Evolutionary conservation across 2,888 invertebrate species (phyloP).

Genomic region (Apotomis turbidana): DNA sequence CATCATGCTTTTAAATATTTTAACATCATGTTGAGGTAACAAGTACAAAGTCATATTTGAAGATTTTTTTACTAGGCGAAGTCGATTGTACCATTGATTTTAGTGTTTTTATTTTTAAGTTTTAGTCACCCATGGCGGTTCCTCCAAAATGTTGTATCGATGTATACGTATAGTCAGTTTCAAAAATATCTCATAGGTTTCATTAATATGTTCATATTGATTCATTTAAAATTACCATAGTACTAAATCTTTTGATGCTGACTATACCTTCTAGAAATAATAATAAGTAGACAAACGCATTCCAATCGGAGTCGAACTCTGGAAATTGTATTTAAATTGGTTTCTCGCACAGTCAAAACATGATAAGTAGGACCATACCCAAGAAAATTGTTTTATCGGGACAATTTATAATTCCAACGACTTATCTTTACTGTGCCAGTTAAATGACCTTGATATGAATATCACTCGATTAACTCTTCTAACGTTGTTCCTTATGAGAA

Average conservation of each 20-base stretch:
- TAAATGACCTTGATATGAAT: too few relatives aligned
- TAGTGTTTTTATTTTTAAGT: conserved; percentile 6
- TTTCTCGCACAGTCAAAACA: not conserved
- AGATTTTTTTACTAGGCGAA: conserved; percentile 9
- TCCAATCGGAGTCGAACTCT: not conserved
- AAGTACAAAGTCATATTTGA: not conserved
- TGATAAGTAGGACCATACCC: not conserved
- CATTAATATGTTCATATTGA: not conserved
- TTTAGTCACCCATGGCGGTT: conserved; percentile 10
- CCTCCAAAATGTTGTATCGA: conserved; percentile 14
- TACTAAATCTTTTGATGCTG: not conserved
- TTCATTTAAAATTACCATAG: not conserved
- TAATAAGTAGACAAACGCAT: not conserved
- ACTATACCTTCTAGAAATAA: not conserved
- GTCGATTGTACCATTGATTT: conserved; percentile 17
- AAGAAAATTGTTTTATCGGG: not conserved
- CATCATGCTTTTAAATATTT: conserved; percentile 11
- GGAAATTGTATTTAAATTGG: not conserved
- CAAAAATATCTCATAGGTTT: not conserved
- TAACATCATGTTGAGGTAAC: not conserved
- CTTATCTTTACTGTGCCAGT: too few relatives aligned
- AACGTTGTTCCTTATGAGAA: not conserved
- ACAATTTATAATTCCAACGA: too few relatives aligned
- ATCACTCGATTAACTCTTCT: too few relatives aligned
- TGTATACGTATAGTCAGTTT: not conserved